phyloP scores from a whole-genome alignment of 2,113 vertebrate genomes.

The Puffinus mauretanicus region DNA sequence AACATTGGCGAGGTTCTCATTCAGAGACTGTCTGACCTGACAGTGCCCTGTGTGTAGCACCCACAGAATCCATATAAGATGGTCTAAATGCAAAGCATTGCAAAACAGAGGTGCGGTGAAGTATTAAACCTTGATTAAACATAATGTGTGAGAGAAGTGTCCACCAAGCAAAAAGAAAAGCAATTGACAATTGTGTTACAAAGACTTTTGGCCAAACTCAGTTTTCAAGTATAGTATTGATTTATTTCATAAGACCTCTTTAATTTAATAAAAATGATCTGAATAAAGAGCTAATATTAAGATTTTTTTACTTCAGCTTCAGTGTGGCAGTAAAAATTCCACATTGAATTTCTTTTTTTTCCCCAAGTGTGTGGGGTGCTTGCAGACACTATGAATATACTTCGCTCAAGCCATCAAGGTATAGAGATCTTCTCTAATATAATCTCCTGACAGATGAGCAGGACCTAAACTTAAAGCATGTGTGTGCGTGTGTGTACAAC shows the following conservation, averaged over 20 bases:
- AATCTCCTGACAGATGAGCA: background rate
- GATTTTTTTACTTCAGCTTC: slow-evolving; percentile 5
- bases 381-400: background rate
- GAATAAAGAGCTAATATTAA: background rate
- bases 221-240: background rate
- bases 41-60: background rate
- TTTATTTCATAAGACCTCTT: background rate
- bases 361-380: background rate
- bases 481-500: rapidly evolving
- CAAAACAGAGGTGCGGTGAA: background rate
- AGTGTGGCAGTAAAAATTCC: background rate
- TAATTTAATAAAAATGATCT: background rate
- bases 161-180: background rate
- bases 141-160: background rate
- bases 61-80: background rate
- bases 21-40: background rate
- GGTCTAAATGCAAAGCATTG: background rate
- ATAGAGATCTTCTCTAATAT: background rate
- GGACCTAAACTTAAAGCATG: background rate
- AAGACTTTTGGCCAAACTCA: background rate
- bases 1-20: background rate
- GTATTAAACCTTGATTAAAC: background rate
- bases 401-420: background rate
- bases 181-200: background rate
- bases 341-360: background rate